Conservation (phyloP, 23 tunicate species). For the Pegea sp. region DNA sequence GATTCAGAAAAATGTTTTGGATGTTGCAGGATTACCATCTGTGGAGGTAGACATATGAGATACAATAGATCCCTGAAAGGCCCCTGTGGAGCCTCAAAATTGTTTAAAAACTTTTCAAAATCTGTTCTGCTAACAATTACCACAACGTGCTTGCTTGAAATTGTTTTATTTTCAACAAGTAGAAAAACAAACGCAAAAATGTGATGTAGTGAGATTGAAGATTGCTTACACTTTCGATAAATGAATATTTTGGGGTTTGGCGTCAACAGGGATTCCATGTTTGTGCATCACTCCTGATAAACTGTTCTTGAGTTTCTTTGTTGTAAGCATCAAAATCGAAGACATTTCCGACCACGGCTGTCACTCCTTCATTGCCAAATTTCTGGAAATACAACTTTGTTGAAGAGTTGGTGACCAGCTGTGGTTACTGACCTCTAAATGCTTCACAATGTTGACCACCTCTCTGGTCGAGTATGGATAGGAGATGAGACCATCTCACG, state of each 20-base stretch:
- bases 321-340: conserved; percentile 94
- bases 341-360: conserved; percentile 67
- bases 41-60: too few species aligned
- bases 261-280: conserved; percentile 91
- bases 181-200: not conserved
- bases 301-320: conserved; percentile 55
- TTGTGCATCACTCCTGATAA: conserved; percentile 48
- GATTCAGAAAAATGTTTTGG: too few species aligned
- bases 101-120: too few species aligned
- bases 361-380: conserved; percentile 85
- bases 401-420: not conserved
- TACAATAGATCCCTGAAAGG: too few species aligned
- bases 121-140: too few species aligned
- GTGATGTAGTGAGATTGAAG: too few species aligned
- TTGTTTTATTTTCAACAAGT: not conserved
- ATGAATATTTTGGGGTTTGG: conserved; percentile 69
- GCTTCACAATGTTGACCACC: conserved; percentile 88
- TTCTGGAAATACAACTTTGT: conserved; percentile 15
- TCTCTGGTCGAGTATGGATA: conserved; percentile 93
- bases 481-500: conserved; percentile 69
- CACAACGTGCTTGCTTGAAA: too few species aligned
- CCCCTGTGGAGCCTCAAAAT: too few species aligned
- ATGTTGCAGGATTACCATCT: too few species aligned
- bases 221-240: conserved; percentile 76
- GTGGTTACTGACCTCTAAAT: conserved; percentile 40